These are phyloP conservation scores for Ailuropoda melanoleuca DNA, from an alignment of 2,113 vertebrate genomes.

Conservation along the genomic window DNA sequence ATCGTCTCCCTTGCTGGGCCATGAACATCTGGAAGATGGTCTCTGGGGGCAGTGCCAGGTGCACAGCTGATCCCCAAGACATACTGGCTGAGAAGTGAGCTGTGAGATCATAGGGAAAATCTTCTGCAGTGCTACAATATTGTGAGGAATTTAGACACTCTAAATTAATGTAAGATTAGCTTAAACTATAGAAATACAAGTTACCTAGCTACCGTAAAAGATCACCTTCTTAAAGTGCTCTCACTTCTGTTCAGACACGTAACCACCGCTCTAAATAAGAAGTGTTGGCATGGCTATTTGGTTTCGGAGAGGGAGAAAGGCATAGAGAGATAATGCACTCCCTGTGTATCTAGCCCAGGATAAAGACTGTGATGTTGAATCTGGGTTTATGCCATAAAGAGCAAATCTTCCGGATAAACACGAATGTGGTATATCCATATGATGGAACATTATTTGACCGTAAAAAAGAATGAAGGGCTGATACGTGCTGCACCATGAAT, in stretches of 20 bases:
- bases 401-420: background rate
- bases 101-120: background rate
- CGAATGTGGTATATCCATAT: background rate
- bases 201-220: background rate
- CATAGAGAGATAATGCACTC: background rate
- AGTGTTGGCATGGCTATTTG: background rate
- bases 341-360: background rate
- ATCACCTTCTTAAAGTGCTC: background rate
- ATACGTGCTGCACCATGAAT: no score
- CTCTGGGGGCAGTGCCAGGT: background rate
- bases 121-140: background rate
- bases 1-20: background rate
- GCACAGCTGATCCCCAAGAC: no score
- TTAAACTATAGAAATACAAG: background rate
- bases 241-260: background rate
- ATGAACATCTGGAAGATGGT: background rate
- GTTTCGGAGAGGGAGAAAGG: background rate
- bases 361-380: background rate
- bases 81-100: background rate
- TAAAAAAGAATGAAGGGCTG: background rate
- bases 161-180: background rate
- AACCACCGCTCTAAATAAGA: background rate
- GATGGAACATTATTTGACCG: background rate
- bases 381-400: background rate
- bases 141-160: background rate